Base-by-base conservation (phyloP, 2,888 invertebrate genomes). In the Rhodophaea formosa region DNA sequence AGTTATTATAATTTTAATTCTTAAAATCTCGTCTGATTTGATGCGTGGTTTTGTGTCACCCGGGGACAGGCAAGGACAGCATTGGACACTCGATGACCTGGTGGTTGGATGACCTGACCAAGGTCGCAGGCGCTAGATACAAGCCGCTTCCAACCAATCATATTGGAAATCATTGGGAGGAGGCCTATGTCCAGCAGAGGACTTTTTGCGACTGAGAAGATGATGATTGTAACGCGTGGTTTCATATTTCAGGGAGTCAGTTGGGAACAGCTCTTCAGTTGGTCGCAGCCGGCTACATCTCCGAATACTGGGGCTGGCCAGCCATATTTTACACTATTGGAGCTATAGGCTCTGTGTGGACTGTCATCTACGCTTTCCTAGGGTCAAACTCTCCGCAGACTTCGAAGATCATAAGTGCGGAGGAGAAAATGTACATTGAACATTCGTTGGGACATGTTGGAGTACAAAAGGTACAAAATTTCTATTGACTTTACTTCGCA, bases 391-490 rank as follows among this genome's bases (percentile, higher is more conserved):
- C 62, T 8, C 95, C 95, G 0, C 80, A 89, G 0, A 89, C 92
- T 7, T 71, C 72, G 6, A 86, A 84, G 32, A 76, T 75, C 5
- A 95, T 95, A 52, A 87, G 93, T 0, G 67, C 77, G 0, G 93
- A 92, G 60, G 95, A 95, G 74, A 88, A 82, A 59, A 81, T 90
- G 51, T 94, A 94, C 68, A 95, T 95, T 61, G 92, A 94, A 70
- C 83, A 80, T 3, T 72, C 72, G 8, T 56, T 74, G 29, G 72
- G 70, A 8, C 72, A 75, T 35, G 62, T 68, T 57, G 71, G 68
- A 0, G 68, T 59, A 7, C 66, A 67, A 46, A 74, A 70, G 70
- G 75, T 67, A 62, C 39, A 17, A 10, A 8, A 10, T 1, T 16
- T 45, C 3, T n/a, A 54, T 10, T 30, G n/a, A 44, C 16, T 45